These are phyloP conservation scores for Caenorhabditis sp. DNA, from an alignment of 2,888 invertebrate genomes.

Conservation along the genomic window DNA sequence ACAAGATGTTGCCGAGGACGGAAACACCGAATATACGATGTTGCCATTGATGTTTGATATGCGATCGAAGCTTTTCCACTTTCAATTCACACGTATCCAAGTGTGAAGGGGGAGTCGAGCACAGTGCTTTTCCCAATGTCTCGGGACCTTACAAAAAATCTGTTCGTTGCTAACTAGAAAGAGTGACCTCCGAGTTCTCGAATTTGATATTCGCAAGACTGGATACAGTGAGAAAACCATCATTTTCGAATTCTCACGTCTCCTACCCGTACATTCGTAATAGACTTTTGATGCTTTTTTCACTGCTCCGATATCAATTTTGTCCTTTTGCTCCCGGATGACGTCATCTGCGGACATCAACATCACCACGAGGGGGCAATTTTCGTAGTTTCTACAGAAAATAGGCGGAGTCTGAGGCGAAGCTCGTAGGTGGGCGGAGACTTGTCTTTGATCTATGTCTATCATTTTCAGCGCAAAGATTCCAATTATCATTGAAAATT, in stretches of 20 bases:
- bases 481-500: background rate
- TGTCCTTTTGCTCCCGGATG: conserved; percentile 37
- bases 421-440: background rate
- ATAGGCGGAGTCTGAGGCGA: conserved; percentile 14
- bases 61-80: background rate
- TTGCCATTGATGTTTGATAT: conserved; percentile 57
- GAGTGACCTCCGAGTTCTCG: background rate
- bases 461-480: conserved; percentile 4
- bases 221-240: background rate
- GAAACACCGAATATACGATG: conserved; percentile 38
- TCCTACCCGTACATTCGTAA: background rate
- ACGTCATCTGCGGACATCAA: conserved; percentile 28
- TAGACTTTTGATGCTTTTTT: conserved; percentile 10
- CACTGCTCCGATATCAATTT: background rate
- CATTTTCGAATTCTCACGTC: background rate
- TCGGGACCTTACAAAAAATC: background rate
- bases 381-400: conserved; percentile 5
- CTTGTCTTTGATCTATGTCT: background rate
- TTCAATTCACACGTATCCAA: conserved; percentile 17
- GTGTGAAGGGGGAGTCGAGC: background rate
- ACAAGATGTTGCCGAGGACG: conserved; percentile 38
- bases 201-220: too few relatives aligned
- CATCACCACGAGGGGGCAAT: conserved; percentile 24
- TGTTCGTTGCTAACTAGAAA: too few relatives aligned
- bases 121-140: background rate